phyloP scores from a whole-genome alignment of 2,797 vertebrate genomes.

The Petrocephalus schoutedeni region DNA sequence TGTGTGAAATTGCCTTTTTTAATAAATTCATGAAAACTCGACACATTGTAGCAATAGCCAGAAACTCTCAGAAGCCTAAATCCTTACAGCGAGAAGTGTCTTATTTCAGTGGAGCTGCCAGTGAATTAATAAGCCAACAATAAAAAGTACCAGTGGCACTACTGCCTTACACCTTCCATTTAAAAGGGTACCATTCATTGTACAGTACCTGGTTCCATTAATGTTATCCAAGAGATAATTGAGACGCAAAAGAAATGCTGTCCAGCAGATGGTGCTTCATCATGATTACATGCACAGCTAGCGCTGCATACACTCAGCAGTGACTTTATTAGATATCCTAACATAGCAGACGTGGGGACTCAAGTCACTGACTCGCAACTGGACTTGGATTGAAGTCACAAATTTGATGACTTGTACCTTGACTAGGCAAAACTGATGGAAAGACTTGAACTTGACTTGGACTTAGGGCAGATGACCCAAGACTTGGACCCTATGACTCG shows the following conservation, averaged over 20 bases:
- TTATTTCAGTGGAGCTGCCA: not conserved
- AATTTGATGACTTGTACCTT: too few species aligned
- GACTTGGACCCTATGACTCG: too few species aligned
- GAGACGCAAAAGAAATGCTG: not conserved
- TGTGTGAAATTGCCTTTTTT: not conserved
- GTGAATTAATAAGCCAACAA: not conserved
- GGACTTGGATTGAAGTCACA: too few species aligned
- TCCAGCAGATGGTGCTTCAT: slow-evolving; percentile 14
- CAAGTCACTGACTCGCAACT: too few species aligned
- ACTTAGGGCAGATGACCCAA: too few species aligned
- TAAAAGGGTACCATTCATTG: not conserved
- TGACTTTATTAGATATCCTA: not conserved
- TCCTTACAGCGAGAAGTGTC: not conserved
- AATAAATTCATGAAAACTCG: not conserved
- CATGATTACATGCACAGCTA: not conserved
- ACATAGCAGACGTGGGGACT: too few species aligned
- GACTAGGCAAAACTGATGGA: too few species aligned
- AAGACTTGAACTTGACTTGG: too few species aligned
- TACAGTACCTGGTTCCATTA: not conserved
- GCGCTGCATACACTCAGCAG: not conserved
- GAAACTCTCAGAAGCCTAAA: not conserved
- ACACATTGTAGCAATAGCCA: not conserved
- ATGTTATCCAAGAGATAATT: not conserved
- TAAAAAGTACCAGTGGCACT: not conserved
- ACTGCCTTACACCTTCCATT: not conserved